These are phyloP conservation scores for Pangasius sanitwongsei DNA, from an alignment of 2,797 vertebrate genomes.

Conservation along the genomic window DNA sequence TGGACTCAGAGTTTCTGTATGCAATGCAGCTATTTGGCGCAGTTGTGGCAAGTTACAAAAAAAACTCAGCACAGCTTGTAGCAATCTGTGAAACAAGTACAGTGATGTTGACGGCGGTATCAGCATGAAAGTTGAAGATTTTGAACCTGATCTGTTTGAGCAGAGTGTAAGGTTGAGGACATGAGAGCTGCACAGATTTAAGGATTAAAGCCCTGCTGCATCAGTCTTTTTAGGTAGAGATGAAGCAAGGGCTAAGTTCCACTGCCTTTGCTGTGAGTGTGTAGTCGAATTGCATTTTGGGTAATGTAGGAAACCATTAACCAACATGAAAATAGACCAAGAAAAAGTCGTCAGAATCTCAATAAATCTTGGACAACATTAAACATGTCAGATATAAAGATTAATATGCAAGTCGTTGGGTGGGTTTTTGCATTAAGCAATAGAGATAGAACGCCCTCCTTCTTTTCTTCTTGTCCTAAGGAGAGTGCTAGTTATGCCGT, in stretches of 20 bases:
- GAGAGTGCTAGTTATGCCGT: neutral
- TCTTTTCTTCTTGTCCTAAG: neutral
- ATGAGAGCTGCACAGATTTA: neutral
- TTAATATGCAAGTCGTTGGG: neutral
- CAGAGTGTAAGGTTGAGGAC: neutral
- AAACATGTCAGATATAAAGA: neutral
- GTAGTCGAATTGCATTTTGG: neutral
- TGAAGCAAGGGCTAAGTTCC: neutral
- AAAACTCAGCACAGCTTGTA: neutral
- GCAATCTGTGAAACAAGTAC: neutral
- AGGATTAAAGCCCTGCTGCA: neutral
- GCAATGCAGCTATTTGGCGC: neutral
- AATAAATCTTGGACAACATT: neutral
- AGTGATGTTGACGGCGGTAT: neutral
- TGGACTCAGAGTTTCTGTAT: neutral
- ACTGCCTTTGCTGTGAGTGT: neutral
- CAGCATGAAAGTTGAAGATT: neutral
- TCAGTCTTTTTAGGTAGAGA: neutral
- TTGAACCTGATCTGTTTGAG: neutral
- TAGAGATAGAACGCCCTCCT: neutral
- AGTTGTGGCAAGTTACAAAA: neutral
- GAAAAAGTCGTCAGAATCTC: neutral
- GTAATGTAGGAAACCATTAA: neutral
- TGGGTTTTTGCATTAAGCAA: neutral
- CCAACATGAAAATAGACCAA: neutral